Conservation (phyloP, 2,888 invertebrate genomes). For the Leptinotarsa peninsularis region DNA sequence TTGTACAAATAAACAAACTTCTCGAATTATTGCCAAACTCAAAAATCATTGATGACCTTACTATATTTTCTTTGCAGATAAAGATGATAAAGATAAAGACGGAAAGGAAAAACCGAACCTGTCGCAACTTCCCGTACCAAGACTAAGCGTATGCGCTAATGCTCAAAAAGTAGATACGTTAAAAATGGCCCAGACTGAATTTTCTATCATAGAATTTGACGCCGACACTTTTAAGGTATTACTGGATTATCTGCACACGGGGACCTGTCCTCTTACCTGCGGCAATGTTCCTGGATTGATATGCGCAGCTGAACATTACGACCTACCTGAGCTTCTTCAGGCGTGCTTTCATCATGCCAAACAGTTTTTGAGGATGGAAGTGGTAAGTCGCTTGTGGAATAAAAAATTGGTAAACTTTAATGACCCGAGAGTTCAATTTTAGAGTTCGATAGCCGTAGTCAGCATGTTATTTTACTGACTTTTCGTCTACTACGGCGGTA, state of each 20-base stretch:
- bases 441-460: no score
- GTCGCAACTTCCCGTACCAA: constrained; percentile 83
- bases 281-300: constrained; percentile 92
- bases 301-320: constrained; percentile 95
- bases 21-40: background rate
- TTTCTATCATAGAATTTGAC: constrained; percentile 95
- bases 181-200: constrained; percentile 93
- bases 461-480: no score
- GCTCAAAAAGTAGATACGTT: constrained; percentile 93
- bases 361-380: constrained; percentile 91
- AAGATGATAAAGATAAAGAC: constrained; percentile 84
- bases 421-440: no score
- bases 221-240: constrained; percentile 92
- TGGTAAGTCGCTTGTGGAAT: constrained; percentile 70
- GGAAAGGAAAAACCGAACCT: constrained; percentile 80
- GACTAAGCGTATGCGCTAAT: constrained; percentile 92
- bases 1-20: no score
- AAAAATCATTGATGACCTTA: background rate
- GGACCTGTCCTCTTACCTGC: constrained; percentile 91
- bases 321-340: constrained; percentile 90
- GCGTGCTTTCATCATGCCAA: constrained; percentile 97
- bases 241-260: constrained; percentile 92
- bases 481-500: no score
- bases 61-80: constrained; percentile 70
- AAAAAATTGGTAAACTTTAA: no score